Base-by-base conservation (phyloP, 2,113 vertebrate genomes). In the Patagioenas fasciata region DNA sequence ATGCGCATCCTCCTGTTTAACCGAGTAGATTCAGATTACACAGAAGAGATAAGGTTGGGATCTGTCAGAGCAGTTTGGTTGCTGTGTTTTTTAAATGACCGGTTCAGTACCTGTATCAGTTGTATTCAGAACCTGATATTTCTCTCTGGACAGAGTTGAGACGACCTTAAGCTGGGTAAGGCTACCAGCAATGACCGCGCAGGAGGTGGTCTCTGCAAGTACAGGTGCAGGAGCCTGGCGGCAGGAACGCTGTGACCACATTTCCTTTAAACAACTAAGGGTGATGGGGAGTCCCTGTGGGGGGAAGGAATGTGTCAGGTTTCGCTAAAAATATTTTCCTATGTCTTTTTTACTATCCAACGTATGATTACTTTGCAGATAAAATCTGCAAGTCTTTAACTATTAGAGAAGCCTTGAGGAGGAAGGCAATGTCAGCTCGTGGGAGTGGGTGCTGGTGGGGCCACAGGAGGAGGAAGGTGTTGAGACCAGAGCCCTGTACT, bases 11-110 rank as follows among this genome's bases (percentile, higher is more conserved):
- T 96, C 73, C 73, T 71, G 19, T 80, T 79, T 38, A 93, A 83
- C 56, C 4, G 1, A 86, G 93, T 67, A 72, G 96, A 92, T 95
- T 95, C 94, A 91, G 88, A 67, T 96, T 96, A 91, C 92, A 65
- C 0, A 0, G 53, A 51, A 53, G 64, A 92, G 93, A 88, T 93
- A 90, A 90, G 82, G 79, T 57, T 93, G 96, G 94, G 82, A 80
- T 90, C 91, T 91, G 64, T 70, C 83, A 48, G 82, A 73, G 80
- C 54, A n/a, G 38, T 58, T 88, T 54, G 36, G 51, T 25, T 42
- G 44, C 80, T 18, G 56, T 28, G 61, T 95, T 96, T 19, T 96
- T 80, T 48, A 54, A 93, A 54, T 80, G 83, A 61, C 73, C 13
- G 0, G 32, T 66, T 88, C 80, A 47, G 38, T 24, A 17, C 64